Percentiles rank a stretch among this genome's conserved stretches.
phyloP scores from a whole-genome alignment of 2,888 invertebrate genomes.

The Drosophila monieri region DNA sequence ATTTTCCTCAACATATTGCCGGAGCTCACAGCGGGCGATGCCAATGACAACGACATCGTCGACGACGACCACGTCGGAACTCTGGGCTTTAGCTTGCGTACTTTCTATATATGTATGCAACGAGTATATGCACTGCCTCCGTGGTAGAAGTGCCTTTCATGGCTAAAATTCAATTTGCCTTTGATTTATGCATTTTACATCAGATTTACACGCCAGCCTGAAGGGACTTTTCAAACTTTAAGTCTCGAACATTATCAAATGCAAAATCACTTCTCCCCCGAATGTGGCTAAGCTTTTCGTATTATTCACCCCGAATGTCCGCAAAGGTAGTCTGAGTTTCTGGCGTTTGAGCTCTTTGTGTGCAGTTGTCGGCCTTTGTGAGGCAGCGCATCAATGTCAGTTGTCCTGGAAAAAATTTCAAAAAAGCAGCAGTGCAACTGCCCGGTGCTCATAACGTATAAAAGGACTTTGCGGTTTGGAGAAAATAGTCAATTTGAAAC shows the following conservation, averaged over 20 bases:
- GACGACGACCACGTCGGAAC: conserved; percentile 14
- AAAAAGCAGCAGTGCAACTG: background rate
- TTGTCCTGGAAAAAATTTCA: background rate
- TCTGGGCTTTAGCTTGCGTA: conserved; percentile 33
- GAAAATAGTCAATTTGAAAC: background rate
- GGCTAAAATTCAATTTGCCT: conserved; percentile 70
- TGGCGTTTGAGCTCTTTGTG: background rate
- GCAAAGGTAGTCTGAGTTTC: background rate
- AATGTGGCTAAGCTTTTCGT: background rate
- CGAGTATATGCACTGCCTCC: conserved; percentile 41
- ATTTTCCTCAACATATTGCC: conserved; percentile 41
- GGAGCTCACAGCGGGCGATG: conserved; percentile 31
- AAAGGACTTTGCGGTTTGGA: background rate
- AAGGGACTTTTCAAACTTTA: conserved; percentile 53
- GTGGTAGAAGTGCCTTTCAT: conserved; percentile 47
- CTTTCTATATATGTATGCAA: background rate
- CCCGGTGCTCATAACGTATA: background rate
- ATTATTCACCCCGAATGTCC: background rate
- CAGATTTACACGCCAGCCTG: conserved; percentile 50
- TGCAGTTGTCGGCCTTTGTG: conserved; percentile 7
- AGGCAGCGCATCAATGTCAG: background rate
- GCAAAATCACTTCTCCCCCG: background rate
- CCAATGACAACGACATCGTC: conserved; percentile 34
- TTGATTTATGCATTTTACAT: conserved; percentile 73
- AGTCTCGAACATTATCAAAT: conserved; percentile 39